Percentiles rank a stretch among this genome's conserved stretches.
These are phyloP conservation scores for Pipra filicauda DNA, from an alignment of 2,113 vertebrate species.

Conservation along the genomic window DNA sequence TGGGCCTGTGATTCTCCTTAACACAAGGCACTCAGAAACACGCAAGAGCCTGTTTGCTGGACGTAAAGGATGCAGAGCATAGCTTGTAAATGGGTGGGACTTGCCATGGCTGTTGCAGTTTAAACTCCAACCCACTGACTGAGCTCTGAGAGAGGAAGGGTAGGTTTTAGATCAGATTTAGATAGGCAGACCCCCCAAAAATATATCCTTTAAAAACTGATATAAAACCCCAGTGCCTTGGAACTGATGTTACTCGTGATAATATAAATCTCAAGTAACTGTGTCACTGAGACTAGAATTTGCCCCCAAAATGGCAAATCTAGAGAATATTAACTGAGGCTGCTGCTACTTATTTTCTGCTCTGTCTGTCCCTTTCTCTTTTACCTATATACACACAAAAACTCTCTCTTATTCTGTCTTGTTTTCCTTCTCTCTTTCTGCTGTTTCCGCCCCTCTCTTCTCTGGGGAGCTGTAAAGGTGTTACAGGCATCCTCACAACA, in stretches of 20 bases:
- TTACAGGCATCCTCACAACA: neutral
- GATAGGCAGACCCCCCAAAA: neutral
- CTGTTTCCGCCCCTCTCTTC: neutral
- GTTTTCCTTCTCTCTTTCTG: neutral
- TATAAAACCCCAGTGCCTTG: neutral
- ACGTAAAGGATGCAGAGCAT: neutral
- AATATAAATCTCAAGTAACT: neutral
- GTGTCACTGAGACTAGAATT: neutral
- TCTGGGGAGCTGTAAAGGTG: neutral
- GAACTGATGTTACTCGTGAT: neutral
- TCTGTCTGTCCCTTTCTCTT: neutral
- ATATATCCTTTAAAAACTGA: neutral
- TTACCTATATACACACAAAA: neutral
- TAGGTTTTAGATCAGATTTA: neutral
- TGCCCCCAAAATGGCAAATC: neutral
- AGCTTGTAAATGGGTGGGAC: neutral
- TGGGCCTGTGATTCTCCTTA: neutral
- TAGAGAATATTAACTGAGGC: neutral
- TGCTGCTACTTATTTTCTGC: neutral
- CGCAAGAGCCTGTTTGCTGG: rapidly evolving
- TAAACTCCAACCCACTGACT: neutral
- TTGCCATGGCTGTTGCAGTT: neutral
- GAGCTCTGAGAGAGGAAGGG: neutral
- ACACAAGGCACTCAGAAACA: neutral
- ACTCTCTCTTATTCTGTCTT: neutral